Conservation (phyloP, 2,888 invertebrate genomes). For the Ceraclea dissimilis region DNA sequence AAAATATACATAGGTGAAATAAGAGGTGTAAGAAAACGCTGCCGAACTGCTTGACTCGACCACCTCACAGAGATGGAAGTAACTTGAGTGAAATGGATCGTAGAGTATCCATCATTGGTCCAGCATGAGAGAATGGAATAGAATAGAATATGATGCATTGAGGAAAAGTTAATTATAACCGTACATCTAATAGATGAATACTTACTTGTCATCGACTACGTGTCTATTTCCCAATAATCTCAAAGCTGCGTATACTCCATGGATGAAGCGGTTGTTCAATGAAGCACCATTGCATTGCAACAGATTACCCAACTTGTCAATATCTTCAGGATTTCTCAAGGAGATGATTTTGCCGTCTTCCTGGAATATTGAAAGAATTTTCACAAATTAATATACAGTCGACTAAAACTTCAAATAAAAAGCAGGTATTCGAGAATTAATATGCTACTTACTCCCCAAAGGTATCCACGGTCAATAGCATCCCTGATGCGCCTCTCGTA, state of each 20-base stretch:
- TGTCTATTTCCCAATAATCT: constrained; percentile 34
- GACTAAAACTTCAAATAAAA: too few species aligned
- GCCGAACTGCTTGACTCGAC: too few species aligned
- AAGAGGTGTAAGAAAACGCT: too few species aligned
- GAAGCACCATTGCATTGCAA: constrained; percentile 59
- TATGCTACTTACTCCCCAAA: constrained; percentile 34
- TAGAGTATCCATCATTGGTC: too few species aligned
- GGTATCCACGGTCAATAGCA: constrained; percentile 42
- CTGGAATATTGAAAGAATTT: constrained; percentile 38
- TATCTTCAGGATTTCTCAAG: constrained; percentile 52
- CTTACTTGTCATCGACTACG: constrained; percentile 30
- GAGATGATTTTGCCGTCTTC: constrained; percentile 47
- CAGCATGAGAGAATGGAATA: too few species aligned
- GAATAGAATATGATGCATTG: too few species aligned
- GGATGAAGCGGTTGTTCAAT: constrained; percentile 50
- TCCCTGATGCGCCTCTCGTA: constrained; percentile 43
- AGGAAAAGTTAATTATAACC: too few species aligned
- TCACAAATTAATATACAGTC: too few species aligned
- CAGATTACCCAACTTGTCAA: constrained; percentile 57
- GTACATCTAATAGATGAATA: not conserved
- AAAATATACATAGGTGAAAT: too few species aligned
- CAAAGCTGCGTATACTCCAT: constrained; percentile 35
- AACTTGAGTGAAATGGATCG: too few species aligned
- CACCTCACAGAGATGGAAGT: too few species aligned
- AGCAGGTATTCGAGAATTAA: too few species aligned